These are phyloP conservation scores for Eremobia ochroleuca DNA, from an alignment of 2,888 invertebrate genomes.

Conservation along the genomic window DNA sequence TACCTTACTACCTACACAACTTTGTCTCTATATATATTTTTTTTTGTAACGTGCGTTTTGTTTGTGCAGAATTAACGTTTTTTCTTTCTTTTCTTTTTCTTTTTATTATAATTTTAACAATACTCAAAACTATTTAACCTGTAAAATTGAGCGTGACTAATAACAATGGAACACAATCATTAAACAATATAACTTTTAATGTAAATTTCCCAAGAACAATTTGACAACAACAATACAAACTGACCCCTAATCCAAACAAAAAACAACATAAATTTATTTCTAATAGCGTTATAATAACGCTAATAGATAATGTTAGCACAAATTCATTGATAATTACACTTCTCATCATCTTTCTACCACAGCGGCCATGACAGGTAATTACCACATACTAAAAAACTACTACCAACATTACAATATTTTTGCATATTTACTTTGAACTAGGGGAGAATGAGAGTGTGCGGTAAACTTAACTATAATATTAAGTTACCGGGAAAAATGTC, in stretches of 20 bases:
- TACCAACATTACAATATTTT: constrained; percentile 43
- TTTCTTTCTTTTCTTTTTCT: too few relatives aligned
- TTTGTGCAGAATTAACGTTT: too few relatives aligned
- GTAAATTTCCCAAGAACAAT: not conserved
- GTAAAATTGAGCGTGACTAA: not conserved
- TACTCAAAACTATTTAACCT: not conserved
- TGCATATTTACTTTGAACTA: constrained; percentile 45
- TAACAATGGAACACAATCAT: not conserved
- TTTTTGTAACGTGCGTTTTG: too few relatives aligned
- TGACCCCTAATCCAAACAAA: constrained; percentile 41
- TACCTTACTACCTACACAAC: not conserved
- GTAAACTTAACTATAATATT: not conserved
- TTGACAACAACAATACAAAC: constrained; percentile 5
- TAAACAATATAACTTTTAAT: not conserved
- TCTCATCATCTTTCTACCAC: constrained; percentile 44
- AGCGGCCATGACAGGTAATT: constrained; percentile 58
- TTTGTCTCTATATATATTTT: too few relatives aligned
- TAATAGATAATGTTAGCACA: constrained; percentile 62
- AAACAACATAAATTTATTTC: constrained; percentile 48
- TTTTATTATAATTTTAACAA: not conserved
- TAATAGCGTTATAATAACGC: constrained; percentile 67
- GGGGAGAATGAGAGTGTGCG: constrained; percentile 10
- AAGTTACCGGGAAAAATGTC: constrained; percentile 4
- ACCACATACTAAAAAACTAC: constrained; percentile 13
- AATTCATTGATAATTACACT: constrained; percentile 66